Evolutionary conservation across 2,797 vertebrate species (phyloP).

Genomic region (Anolis apletophallus): DNA sequence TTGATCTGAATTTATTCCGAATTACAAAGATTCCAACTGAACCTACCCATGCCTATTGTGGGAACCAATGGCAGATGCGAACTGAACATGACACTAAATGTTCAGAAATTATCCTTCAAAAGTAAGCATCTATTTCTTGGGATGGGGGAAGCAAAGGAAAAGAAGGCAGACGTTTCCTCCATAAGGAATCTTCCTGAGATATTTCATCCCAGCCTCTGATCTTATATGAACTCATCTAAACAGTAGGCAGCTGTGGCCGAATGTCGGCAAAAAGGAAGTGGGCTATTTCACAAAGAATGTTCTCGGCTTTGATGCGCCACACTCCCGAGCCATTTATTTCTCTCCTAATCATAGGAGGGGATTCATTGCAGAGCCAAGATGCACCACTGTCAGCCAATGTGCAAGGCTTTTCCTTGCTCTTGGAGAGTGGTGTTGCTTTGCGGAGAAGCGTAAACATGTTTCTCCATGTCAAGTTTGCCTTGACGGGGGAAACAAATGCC

Average conservation of each 20-base stretch:
- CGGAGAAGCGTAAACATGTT: slow-evolving; percentile 30
- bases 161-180: no score
- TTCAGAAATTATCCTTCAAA: no score
- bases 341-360: background rate
- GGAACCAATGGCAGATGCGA: no score
- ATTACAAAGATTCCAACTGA: no score
- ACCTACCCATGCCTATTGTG: no score
- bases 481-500: slow-evolving; percentile 53
- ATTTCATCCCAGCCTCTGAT: background rate
- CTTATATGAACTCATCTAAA: background rate
- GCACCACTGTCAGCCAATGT: background rate
- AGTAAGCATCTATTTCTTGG: no score
- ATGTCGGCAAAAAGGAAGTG: no score
- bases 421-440: background rate
- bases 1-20: no score
- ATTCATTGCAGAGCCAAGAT: background rate
- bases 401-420: background rate
- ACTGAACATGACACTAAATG: no score
- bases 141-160: no score
- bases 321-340: background rate
- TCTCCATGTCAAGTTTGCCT: slow-evolving; percentile 40
- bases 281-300: background rate
- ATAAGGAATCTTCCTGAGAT: no score
- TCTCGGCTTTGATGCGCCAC: background rate
- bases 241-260: background rate